Evolutionary conservation across 1,140 invertebrate genomes (phyloP), one percentile per base, ranked within the genome.

Genomic region (Oscheius sp.): DNA sequence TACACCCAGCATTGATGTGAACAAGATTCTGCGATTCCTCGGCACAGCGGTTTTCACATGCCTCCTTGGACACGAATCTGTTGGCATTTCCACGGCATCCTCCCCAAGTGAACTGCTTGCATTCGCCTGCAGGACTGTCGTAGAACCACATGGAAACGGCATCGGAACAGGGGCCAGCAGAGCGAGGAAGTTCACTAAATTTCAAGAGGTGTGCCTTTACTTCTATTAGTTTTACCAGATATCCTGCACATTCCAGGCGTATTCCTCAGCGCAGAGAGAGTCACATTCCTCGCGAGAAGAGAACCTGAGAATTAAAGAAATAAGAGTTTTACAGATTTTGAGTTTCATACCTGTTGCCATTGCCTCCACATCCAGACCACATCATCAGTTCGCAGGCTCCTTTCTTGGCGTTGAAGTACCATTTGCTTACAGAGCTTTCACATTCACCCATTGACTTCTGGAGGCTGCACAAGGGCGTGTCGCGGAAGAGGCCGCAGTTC

Each of bases 61-160:
- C 90, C 46, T 88, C 84, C 61, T 87, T 84, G 23, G 89, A 88
- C 65, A 86, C 88, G 85, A 94, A 94, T 78, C 91, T 89, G 84
- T 95, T 95, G 28, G 88, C 89, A 77, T 91, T 93, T 58, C 93
- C 93, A 38, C 89, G 89, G 84, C 92, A 94, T 72, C 93, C 93
- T 58, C 90, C 89, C 81, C 91, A 95, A 20, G 85, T 86, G 85
- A 95, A 94, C 78, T 87, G 83, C 90, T 93, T 76, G 80, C 85
- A 74, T 85, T 85, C n/a, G 2, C 80, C 70, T 61, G 84, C 36
- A 59, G 75, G 31, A 3, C 80, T 73, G 77, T 93, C 89, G 81
- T 89, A 93, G 85, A 81, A 78, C 81, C 81, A 83, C 71, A 80
- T 78, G 2, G 82, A 81, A 18, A 84, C 68, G 15, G 78, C 68